Base-by-base conservation (phyloP, 2,113 vertebrate species). In the Mesitornis unicolor region DNA sequence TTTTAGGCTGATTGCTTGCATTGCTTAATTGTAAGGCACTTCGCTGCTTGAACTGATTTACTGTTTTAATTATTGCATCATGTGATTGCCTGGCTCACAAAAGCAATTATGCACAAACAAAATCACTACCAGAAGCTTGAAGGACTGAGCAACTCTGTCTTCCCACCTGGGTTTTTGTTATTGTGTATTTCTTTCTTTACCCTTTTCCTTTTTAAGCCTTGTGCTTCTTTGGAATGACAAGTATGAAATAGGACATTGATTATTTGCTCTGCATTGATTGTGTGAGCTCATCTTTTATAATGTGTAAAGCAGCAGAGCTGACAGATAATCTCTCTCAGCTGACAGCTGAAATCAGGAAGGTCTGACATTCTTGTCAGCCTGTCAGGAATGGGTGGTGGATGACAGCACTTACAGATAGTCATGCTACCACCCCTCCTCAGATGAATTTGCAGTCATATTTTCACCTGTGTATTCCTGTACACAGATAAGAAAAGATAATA, bases 11-110 rank as follows among this genome's bases (percentile, higher is more conserved):
- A 95, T 91, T 93, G 83, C 53, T 91, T 76, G 57, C 73, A 93
- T 95, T 93, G 82, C 83, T 95, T 96, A 95, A 92, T 97, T 96
- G 80, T 67, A 92, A 93, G 84, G 69, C 65, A 93, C 76, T 69
- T 69, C 45, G 0, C 87, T 75, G 36, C 70, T 95, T 77, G 82
- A 93, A 86, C 54, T 87, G 57, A 95, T 96, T 93, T 91, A 82
- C 47, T 91, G 24, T 84, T 96, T 95, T 92, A 78, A 80, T 94
- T 95, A 87, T 57, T 89, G 54, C 75, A 84, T 91, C 84, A 71
- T 59, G 35, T 80, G 85, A 93, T 87, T 90, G 38, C 67, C 77
- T 96, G 53, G 64, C 95, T 95, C 68, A 84, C n/a, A 78, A 94
- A 87, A 94, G 40, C 38, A 91, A 56, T 92, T 84, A 82, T 35